Conservation (phyloP, 2,888 invertebrate species). For the Reticulitermes lucifugus region DNA sequence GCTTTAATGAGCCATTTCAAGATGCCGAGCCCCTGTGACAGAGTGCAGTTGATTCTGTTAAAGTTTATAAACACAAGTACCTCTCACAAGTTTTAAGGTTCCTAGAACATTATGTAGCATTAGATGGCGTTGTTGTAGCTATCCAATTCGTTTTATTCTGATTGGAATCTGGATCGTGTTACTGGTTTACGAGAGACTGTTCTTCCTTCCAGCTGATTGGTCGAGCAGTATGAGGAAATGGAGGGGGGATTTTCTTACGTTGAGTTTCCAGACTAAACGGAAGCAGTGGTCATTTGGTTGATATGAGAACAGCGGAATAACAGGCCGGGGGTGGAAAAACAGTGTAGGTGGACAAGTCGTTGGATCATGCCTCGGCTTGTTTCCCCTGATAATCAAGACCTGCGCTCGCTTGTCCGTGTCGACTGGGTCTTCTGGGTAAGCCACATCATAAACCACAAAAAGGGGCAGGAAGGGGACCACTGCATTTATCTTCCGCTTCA, state of each 20-base stretch:
- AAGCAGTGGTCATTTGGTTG: too few relatives aligned
- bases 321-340: too few relatives aligned
- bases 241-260: not conserved
- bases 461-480: too few relatives aligned
- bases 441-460: too few relatives aligned
- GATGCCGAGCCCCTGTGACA: not conserved
- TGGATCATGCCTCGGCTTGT: too few relatives aligned
- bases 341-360: too few relatives aligned
- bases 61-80: not conserved
- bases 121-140: not conserved
- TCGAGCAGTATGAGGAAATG: not conserved
- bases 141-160: slow-evolving; percentile 9
- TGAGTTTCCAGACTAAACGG: too few relatives aligned
- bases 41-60: slow-evolving; percentile 4
- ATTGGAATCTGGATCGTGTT: not conserved
- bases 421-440: too few relatives aligned
- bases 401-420: too few relatives aligned
- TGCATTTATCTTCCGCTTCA: too few relatives aligned
- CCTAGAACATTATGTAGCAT: not conserved
- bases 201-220: not conserved
- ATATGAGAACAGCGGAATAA: too few relatives aligned
- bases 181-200: not conserved
- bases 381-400: too few relatives aligned
- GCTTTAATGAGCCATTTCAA: slow-evolving; percentile 25
- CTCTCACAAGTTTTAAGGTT: slow-evolving; percentile 4